Conservation (phyloP, 1,140 invertebrate genomes). For the Chrysopa pallens region DNA sequence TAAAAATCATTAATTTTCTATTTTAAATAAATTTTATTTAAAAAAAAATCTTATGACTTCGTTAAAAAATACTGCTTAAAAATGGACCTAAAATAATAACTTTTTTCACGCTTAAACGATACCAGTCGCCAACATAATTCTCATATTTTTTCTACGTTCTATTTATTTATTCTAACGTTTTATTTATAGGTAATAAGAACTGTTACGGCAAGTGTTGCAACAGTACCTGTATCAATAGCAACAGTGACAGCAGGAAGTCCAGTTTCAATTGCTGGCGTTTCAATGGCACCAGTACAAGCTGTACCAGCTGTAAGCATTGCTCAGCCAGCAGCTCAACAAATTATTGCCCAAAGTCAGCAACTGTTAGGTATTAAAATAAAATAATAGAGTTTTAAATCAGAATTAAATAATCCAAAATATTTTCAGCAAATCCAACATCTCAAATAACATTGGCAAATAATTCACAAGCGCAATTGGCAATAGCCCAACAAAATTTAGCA, state of each 20-base stretch:
- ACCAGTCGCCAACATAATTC: too few relatives aligned
- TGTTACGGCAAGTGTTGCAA: slow-evolving; percentile 38
- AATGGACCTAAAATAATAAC: too few relatives aligned
- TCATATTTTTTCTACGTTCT: too few relatives aligned
- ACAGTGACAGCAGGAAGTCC: slow-evolving; percentile 26
- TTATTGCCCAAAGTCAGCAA: slow-evolving; percentile 22
- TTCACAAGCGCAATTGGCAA: slow-evolving; percentile 16
- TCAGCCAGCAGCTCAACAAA: slow-evolving; percentile 23
- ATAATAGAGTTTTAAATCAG: not conserved
- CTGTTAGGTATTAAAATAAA: slow-evolving; percentile 14
- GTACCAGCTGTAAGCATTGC: slow-evolving; percentile 41
- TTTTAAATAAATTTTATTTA: too few relatives aligned
- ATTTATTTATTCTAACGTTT: too few relatives aligned
- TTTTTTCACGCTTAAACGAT: too few relatives aligned
- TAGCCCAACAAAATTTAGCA: slow-evolving; percentile 16
- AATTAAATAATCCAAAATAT: not conserved
- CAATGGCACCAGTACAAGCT: slow-evolving; percentile 32
- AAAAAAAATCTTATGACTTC: too few relatives aligned
- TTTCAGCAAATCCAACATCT: slow-evolving; percentile 19
- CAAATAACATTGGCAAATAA: slow-evolving; percentile 18
- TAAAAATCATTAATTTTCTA: too few relatives aligned
- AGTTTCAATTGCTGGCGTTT: slow-evolving; percentile 35
- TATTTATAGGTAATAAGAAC: slow-evolving; percentile 32
- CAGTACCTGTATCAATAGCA: slow-evolving; percentile 43
- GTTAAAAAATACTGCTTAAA: too few relatives aligned